Evolutionary conservation across 2,797 vertebrate genomes (phyloP), one percentile per base, ranked within the genome.

Genomic region (Sebastolobus altivelis): DNA sequence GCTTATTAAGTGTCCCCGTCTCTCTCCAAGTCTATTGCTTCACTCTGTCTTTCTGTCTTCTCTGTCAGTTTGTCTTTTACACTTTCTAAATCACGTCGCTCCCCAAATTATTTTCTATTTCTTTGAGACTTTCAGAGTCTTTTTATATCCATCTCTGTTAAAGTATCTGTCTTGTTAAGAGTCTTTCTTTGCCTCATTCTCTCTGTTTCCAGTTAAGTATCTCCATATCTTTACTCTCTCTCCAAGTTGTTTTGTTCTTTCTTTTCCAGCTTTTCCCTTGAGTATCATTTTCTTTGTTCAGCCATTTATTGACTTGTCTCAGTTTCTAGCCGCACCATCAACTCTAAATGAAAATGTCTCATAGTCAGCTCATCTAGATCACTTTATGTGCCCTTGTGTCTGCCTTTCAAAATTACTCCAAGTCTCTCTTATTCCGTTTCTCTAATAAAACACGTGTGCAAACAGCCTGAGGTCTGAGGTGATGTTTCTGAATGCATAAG

Each of bases 1-100:
- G 0, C 60, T 77, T 66, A 74, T 66, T 81, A 85, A 82, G 77
- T 69, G 68, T 73, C 79, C 59, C 59, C 11, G 18, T 67, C 70
- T 80, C 79, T 72, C 60, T 63, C 65, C 59, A 67, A 69, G 40
- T 68, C 29, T 61, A 55, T 71, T 65, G 55, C 69, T 79, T 74
- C 58, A 35, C 52, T 65, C 40, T 10, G 25, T 68, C 58, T 75
- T 25, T 62, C 16, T 46, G 54, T 72, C 11, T 46, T 72, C 65
- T 76, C 38, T 63, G 59, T 54, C 69, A 72, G 22, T 70, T 79
- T 55, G 25, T 69, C 61, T 70, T 74, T 75, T 6, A 18, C 56
- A 60, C 58, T 73, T 59, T 80, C 58, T 49, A 33, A 67, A 75
- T 69, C 29, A 60, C n/a, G 63, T 62, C 35, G 65, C 58, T 71